These are phyloP conservation scores for Episyrphus balteatus DNA, from an alignment of 1,140 invertebrate species.

Conservation along the genomic window DNA sequence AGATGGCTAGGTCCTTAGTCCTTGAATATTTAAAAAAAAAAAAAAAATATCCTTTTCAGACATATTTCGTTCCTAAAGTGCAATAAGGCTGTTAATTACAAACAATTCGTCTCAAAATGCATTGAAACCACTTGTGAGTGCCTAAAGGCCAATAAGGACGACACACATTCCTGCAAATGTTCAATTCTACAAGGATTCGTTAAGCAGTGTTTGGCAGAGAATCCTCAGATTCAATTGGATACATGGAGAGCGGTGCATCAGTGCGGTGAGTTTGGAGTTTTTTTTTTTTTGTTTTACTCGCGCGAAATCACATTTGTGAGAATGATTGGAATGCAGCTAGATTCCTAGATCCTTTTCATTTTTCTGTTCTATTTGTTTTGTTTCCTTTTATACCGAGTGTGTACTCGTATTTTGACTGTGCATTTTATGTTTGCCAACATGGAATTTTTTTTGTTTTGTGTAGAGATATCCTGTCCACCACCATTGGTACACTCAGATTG, in stretches of 20 bases:
- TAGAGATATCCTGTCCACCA: conserved; percentile 52
- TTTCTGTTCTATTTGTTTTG: too few species aligned
- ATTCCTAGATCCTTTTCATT: too few species aligned
- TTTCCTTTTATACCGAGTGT: background rate
- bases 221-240: conserved; percentile 48
- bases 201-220: conserved; percentile 54
- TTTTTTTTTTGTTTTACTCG: background rate
- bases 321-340: too few species aligned
- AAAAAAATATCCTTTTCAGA: conserved; percentile 8
- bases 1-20: background rate
- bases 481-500: conserved; percentile 70
- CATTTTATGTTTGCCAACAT: too few species aligned
- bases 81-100: conserved; percentile 44
- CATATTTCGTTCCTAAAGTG: conserved; percentile 52
- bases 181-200: conserved; percentile 54
- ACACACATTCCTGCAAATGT: conserved; percentile 52
- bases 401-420: background rate
- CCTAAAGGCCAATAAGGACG: conserved; percentile 36
- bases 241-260: conserved; percentile 56
- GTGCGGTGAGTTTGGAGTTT: conserved; percentile 15
- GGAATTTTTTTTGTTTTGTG: conserved; percentile 21
- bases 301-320: background rate
- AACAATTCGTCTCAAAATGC: conserved; percentile 58
- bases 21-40: background rate
- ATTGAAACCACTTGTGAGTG: conserved; percentile 63